These are phyloP conservation scores for Philopedon plagiatum DNA, from an alignment of 2,888 invertebrate species.

Conservation along the genomic window DNA sequence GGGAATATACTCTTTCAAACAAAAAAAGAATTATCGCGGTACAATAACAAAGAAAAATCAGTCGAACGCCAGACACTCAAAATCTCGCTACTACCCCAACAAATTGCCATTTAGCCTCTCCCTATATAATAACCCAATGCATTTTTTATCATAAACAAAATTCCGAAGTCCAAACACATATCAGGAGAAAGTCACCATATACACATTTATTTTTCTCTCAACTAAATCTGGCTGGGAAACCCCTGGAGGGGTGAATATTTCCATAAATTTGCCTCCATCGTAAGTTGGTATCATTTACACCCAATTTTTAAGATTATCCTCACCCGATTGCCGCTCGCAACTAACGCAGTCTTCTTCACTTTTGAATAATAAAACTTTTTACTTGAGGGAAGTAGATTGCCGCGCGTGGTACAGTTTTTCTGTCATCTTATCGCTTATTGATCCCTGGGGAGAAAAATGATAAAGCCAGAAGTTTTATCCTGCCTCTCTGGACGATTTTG, in stretches of 20 bases:
- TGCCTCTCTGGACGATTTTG: constrained; percentile 14
- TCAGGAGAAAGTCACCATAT: constrained; percentile 20
- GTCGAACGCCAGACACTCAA: too few relatives aligned
- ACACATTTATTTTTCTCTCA: constrained; percentile 27
- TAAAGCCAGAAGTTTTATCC: constrained; percentile 31
- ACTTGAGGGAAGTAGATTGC: constrained; percentile 17
- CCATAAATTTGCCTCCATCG: constrained; percentile 46
- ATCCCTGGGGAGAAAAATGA: constrained; percentile 29
- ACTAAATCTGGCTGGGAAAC: constrained; percentile 37
- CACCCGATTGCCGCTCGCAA: constrained; percentile 39
- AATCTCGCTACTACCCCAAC: too few relatives aligned
- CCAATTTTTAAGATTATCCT: constrained; percentile 50
- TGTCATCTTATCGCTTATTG: constrained; percentile 33
- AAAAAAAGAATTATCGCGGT: too few relatives aligned
- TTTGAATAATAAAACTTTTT: constrained; percentile 47
- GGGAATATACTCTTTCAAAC: too few relatives aligned
- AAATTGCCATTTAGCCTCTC: too few relatives aligned
- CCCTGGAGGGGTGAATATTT: constrained; percentile 45
- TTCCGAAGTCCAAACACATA: constrained; percentile 29
- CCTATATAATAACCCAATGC: too few relatives aligned
- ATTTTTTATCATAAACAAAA: constrained; percentile 28
- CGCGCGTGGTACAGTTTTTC: constrained; percentile 14
- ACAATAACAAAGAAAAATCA: too few relatives aligned
- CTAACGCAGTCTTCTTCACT: constrained; percentile 42
- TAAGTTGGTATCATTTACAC: constrained; percentile 50